These are phyloP conservation scores for Lycocorax pyrrhopterus DNA, from an alignment of 2,113 vertebrate genomes.

Conservation along the genomic window DNA sequence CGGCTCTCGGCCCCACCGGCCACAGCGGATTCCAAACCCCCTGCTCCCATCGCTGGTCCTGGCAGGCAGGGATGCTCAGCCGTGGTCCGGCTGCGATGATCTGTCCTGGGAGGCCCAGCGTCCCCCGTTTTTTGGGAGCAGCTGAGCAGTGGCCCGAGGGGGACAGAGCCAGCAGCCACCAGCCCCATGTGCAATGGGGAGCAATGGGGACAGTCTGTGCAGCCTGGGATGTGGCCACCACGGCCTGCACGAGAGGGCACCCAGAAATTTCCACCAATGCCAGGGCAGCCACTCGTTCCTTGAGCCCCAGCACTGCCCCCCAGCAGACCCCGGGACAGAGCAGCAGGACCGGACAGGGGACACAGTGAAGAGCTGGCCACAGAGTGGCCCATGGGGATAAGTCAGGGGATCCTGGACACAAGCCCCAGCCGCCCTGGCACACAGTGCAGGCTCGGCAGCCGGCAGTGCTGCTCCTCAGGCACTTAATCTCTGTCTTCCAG, in stretches of 20 bases:
- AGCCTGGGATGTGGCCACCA: not conserved
- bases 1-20: not conserved
- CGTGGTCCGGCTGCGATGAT: rapidly evolving
- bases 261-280: not conserved
- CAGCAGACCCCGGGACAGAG: rapidly evolving
- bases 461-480: not conserved
- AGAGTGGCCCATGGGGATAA: rapidly evolving
- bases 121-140: rapidly evolving
- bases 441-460: rapidly evolving
- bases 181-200: rapidly evolving
- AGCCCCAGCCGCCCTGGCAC: not conserved
- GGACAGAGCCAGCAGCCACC: not conserved
- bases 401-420: not conserved
- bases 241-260: rapidly evolving
- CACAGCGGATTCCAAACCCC: rapidly evolving
- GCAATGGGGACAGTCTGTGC: not conserved
- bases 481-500: not conserved
- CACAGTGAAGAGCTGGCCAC: rapidly evolving
- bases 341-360: rapidly evolving
- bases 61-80: not conserved
- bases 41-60: rapidly evolving
- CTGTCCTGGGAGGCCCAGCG: not conserved
- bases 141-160: rapidly evolving
- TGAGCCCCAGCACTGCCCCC: rapidly evolving
- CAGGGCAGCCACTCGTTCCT: rapidly evolving